These are phyloP conservation scores for Drosophila saltans DNA, from an alignment of 1,140 invertebrate species.

Conservation along the genomic window DNA sequence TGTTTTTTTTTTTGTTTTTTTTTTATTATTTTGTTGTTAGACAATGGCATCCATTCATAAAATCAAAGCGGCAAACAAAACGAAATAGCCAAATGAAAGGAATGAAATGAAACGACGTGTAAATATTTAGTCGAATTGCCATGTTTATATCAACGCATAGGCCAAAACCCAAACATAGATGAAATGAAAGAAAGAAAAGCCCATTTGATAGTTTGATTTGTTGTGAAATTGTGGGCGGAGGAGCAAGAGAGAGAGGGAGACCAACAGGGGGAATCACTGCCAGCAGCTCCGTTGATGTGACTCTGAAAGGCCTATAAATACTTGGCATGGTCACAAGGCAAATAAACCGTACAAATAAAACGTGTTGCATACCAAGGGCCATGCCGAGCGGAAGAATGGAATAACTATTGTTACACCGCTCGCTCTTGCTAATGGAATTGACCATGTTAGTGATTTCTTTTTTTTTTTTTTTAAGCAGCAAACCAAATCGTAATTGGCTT, in stretches of 20 bases:
- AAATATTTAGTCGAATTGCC: slow-evolving; percentile 59
- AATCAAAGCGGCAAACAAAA: slow-evolving; percentile 29
- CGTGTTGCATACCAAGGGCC: slow-evolving; percentile 27
- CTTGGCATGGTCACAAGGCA: slow-evolving; percentile 16
- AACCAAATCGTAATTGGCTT: slow-evolving; percentile 10
- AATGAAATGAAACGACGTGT: slow-evolving; percentile 42
- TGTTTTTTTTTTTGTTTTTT: background rate
- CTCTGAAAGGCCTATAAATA: slow-evolving; percentile 70
- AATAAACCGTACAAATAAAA: slow-evolving; percentile 49
- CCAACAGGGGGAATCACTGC: slow-evolving; percentile 8
- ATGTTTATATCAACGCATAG: slow-evolving; percentile 63
- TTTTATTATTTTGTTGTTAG: slow-evolving; percentile 20
- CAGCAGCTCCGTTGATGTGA: slow-evolving; percentile 52
- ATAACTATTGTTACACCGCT: background rate
- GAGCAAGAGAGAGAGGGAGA: background rate
- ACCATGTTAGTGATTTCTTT: background rate
- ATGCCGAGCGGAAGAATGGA: background rate
- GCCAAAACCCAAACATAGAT: slow-evolving; percentile 19
- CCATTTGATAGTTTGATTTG: slow-evolving; percentile 52
- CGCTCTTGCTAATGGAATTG: background rate
- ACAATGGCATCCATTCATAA: slow-evolving; percentile 71
- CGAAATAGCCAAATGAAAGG: slow-evolving; percentile 63
- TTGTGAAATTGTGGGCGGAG: slow-evolving; percentile 9
- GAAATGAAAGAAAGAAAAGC: slow-evolving; percentile 38
- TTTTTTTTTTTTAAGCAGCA: background rate